These are phyloP conservation scores for Pachycephus smyrnensis DNA, from an alignment of 2,888 invertebrate species.

Conservation along the genomic window DNA sequence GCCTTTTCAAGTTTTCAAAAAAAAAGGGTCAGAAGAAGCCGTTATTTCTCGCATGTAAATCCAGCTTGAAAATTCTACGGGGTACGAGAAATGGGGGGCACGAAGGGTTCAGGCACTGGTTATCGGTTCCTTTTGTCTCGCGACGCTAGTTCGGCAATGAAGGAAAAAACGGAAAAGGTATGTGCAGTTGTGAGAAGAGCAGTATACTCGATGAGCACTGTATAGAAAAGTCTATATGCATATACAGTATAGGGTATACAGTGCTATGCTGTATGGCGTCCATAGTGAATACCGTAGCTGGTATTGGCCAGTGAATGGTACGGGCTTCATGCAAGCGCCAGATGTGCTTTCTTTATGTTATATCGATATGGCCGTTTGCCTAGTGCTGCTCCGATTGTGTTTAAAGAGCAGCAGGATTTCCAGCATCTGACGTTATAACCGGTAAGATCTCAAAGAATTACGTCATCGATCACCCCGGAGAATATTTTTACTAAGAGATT, in stretches of 20 bases:
- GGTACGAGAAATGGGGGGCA: background rate
- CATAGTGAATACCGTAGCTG: background rate
- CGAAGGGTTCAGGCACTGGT: background rate
- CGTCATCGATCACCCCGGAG: background rate
- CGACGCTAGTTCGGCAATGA: background rate
- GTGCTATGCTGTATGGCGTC: background rate
- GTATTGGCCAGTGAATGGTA: conserved; percentile 33
- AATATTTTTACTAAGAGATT: background rate
- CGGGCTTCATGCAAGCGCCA: conserved; percentile 35
- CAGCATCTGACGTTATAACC: background rate
- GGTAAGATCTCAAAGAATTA: background rate
- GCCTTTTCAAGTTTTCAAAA: no score
- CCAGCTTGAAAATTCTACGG: background rate
- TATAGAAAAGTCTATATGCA: background rate
- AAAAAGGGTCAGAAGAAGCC: background rate
- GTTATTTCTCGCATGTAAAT: background rate
- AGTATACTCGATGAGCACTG: background rate
- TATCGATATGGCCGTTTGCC: conserved; percentile 30
- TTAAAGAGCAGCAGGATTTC: background rate
- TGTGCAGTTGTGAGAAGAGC: background rate
- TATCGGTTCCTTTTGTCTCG: background rate
- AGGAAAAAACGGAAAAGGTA: background rate
- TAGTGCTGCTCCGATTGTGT: background rate
- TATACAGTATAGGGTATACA: background rate
- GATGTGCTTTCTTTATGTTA: conserved; percentile 42